phyloP scores from a whole-genome alignment of 1,140 invertebrate genomes.

The Tetramorium simillimum region DNA sequence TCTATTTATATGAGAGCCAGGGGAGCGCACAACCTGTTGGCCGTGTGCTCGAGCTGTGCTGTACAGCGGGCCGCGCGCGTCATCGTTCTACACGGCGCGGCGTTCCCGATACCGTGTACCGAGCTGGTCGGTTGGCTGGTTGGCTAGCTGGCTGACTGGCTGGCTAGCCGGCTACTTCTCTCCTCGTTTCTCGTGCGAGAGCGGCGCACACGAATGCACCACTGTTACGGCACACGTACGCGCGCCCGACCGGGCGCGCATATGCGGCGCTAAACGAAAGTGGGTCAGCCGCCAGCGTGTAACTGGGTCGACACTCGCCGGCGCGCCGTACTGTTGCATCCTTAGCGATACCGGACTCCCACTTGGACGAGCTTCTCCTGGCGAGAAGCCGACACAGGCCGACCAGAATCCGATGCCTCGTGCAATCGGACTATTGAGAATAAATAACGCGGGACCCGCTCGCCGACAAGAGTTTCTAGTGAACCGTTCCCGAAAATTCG shows the following conservation, averaged over 20 bases:
- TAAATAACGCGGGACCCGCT: background rate
- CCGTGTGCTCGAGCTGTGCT: slow-evolving; percentile 43
- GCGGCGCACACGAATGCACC: background rate
- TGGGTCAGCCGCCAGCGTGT: slow-evolving; percentile 76
- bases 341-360: slow-evolving; percentile 28
- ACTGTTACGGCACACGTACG: slow-evolving; percentile 26
- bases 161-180: slow-evolving; percentile 27
- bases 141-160: slow-evolving; percentile 1
- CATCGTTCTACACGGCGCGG: slow-evolving; percentile 42
- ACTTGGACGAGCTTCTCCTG: background rate
- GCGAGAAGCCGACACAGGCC: background rate
- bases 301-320: slow-evolving; percentile 41
- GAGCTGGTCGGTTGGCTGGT: background rate
- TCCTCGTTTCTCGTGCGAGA: slow-evolving; percentile 37
- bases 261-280: slow-evolving; percentile 63
- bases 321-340: background rate
- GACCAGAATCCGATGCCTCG: background rate
- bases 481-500: background rate
- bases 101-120: slow-evolving; percentile 36
- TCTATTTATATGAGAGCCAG: slow-evolving; percentile 81
- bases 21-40: slow-evolving; percentile 82
- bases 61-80: slow-evolving; percentile 59
- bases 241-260: slow-evolving; percentile 22
- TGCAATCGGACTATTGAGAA: background rate
- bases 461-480: background rate